A percentile compares a stretch with the other conserved stretches of the same genome.
Evolutionary conservation across 2,797 vertebrate genomes (phyloP).

Genomic region (Cirrhinus molitorella): DNA sequence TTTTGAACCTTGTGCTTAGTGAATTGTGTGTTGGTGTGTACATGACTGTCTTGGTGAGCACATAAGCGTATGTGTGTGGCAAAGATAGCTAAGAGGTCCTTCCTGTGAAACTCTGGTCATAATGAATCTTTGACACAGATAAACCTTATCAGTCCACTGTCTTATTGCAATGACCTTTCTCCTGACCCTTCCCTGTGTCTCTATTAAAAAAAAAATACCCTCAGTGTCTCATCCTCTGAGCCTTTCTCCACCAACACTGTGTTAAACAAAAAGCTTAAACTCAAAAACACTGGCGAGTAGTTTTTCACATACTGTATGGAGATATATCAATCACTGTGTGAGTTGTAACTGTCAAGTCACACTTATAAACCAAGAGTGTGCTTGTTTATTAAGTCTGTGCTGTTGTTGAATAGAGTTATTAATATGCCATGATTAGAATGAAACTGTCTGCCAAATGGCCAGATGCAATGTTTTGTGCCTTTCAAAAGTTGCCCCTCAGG

Average conservation of each 20-base stretch:
- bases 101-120: slow-evolving; percentile 63
- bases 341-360: slow-evolving; percentile 23
- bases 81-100: slow-evolving; percentile 50
- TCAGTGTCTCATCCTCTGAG: slow-evolving; percentile 2
- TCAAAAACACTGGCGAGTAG: neutral
- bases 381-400: neutral
- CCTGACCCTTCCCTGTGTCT: slow-evolving; percentile 55
- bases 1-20: slow-evolving; percentile 59
- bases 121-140: slow-evolving; percentile 67
- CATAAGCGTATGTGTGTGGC: slow-evolving; percentile 38
- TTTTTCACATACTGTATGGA: slow-evolving; percentile 2
- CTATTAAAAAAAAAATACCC: slow-evolving; percentile 51
- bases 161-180: slow-evolving; percentile 62
- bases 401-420: slow-evolving; percentile 27
- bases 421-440: slow-evolving; percentile 42
- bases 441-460: slow-evolving; percentile 30
- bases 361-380: neutral
- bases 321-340: neutral
- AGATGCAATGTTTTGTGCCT: slow-evolving; percentile 47
- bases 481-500: slow-evolving; percentile 69
- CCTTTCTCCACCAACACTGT: neutral
- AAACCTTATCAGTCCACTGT: slow-evolving; percentile 66
- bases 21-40: slow-evolving; percentile 46
- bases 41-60: slow-evolving; percentile 29
- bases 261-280: slow-evolving; percentile 20